Conservation (phyloP, 2,113 vertebrate species). For the Pterocles gutturalis region DNA sequence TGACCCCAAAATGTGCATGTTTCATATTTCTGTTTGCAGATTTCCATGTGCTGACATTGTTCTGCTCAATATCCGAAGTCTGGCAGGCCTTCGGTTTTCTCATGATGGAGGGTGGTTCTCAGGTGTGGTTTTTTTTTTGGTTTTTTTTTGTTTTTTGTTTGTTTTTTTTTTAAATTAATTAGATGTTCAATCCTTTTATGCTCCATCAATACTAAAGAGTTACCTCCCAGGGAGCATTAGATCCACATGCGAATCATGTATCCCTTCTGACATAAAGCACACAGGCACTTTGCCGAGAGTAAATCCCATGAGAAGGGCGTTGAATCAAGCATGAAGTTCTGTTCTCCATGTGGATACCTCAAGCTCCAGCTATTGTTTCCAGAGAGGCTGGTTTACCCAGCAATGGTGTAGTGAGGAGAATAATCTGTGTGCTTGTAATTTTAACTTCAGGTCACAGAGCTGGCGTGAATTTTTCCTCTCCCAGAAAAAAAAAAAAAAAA, state of each 20-base stretch:
- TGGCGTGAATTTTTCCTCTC: neutral
- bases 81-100: neutral
- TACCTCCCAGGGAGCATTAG: neutral
- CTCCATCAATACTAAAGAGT: neutral
- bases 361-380: neutral
- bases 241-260: neutral
- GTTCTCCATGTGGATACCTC: conserved; percentile 20
- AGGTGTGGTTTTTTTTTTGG: neutral
- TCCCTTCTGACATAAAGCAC: neutral
- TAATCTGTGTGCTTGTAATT: neutral
- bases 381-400: neutral
- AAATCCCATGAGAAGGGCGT: conserved; percentile 25
- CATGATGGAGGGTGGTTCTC: neutral
- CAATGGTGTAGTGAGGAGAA: neutral
- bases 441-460: neutral
- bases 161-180: neutral
- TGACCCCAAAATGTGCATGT: neutral
- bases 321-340: conserved; percentile 1
- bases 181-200: neutral
- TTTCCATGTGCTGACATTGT: neutral
- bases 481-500: too few species aligned
- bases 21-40: neutral
- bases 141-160: too few species aligned
- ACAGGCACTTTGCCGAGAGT: conserved; percentile 6
- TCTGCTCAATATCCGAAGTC: neutral